phyloP scores from a whole-genome alignment of 1,140 invertebrate species.

The Platyura marginata region DNA sequence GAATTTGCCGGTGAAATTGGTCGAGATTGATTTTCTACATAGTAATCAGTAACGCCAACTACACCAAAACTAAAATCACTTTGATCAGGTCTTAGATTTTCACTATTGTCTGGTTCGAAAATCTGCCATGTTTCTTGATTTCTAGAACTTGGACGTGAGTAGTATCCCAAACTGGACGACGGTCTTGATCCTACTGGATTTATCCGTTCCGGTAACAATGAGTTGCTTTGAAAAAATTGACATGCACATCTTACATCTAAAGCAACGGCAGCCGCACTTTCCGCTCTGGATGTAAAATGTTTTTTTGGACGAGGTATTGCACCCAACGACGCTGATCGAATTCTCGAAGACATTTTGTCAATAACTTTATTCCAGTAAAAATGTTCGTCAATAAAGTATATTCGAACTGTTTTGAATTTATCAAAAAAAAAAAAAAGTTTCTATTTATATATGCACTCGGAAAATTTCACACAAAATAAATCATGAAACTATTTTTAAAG shows the following conservation, averaged over 20 bases:
- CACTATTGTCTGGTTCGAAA: neutral
- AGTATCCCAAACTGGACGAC: neutral
- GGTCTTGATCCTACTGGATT: conserved; percentile 32
- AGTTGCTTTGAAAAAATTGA: conserved; percentile 64
- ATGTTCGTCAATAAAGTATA: neutral
- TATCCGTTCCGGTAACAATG: conserved; percentile 48
- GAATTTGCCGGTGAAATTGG: too few species aligned
- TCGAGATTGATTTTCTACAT: neutral
- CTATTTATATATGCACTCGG: neutral
- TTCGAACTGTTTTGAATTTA: neutral
- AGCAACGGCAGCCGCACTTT: conserved; percentile 43
- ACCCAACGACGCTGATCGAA: conserved; percentile 41
- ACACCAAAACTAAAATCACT: neutral
- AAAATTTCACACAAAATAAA: too few species aligned
- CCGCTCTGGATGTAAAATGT: conserved; percentile 32
- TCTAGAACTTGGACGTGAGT: neutral
- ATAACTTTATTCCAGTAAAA: neutral
- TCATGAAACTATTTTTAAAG: too few species aligned
- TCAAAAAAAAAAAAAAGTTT: neutral
- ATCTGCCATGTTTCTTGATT: neutral
- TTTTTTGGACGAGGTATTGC: conserved; percentile 32
- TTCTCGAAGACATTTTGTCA: neutral
- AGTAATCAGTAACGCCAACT: neutral
- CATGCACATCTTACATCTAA: conserved; percentile 65
- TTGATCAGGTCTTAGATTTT: neutral